phyloP scores from a whole-genome alignment of 2,797 vertebrate genomes.

The Mormyrus hasselquistii region DNA sequence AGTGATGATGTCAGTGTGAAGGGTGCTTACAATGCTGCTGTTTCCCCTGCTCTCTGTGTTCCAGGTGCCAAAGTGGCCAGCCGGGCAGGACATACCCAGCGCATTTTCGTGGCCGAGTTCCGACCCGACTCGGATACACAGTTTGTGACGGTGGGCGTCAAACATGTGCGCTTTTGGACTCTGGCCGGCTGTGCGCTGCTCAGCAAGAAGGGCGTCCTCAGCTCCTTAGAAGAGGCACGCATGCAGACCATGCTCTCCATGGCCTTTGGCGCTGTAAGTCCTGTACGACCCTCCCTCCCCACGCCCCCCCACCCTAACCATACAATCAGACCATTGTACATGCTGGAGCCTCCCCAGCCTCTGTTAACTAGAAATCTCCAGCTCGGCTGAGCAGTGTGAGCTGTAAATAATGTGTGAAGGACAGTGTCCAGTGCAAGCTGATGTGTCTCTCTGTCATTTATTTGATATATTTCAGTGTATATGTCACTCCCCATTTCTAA shows the following conservation, averaged over 20 bases:
- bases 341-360: background rate
- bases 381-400: background rate
- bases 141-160: slow-evolving; percentile 96
- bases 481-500: background rate
- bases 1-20: background rate
- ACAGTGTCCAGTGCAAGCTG: background rate
- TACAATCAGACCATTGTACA: background rate
- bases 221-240: slow-evolving; percentile 80
- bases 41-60: background rate
- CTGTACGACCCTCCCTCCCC: background rate
- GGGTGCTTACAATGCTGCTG: background rate
- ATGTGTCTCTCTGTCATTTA: background rate
- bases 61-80: slow-evolving; percentile 92
- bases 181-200: slow-evolving; percentile 87
- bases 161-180: slow-evolving; percentile 94
- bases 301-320: background rate
- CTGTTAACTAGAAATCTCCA: background rate
- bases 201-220: slow-evolving; percentile 91
- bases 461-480: background rate
- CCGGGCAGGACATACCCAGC: slow-evolving; percentile 81
- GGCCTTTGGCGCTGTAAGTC: slow-evolving; percentile 96
- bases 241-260: slow-evolving; percentile 98
- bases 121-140: slow-evolving; percentile 94
- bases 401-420: background rate
- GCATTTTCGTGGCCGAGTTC: slow-evolving; percentile 97